Percentiles rank a stretch among this genome's conserved stretches.
Evolutionary conservation across 2,888 invertebrate genomes (phyloP).

Genomic region (Phengaris alcon): DNA sequence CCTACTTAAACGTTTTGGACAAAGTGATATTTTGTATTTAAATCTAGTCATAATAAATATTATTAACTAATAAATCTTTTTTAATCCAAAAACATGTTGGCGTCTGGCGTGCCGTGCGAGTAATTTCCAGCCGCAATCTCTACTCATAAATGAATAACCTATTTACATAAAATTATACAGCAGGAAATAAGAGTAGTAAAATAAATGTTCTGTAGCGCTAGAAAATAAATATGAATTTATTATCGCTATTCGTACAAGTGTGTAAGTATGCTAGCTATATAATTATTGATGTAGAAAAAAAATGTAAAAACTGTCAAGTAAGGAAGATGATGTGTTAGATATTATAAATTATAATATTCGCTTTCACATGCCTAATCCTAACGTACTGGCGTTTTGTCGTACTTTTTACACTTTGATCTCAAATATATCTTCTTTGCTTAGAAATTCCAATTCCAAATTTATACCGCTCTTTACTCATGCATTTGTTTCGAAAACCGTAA

Average conservation of each 20-base stretch:
- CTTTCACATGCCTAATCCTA: background rate
- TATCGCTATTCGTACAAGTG: background rate
- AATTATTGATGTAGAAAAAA: background rate
- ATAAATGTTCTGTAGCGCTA: background rate
- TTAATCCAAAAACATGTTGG: background rate
- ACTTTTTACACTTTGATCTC: no score
- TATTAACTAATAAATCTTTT: background rate
- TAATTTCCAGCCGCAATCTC: background rate
- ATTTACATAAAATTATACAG: background rate
- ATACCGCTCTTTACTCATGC: no score
- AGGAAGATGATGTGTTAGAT: no score
- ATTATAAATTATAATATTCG: background rate
- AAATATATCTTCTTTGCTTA: no score
- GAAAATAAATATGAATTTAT: conserved; percentile 7
- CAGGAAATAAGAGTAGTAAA: background rate
- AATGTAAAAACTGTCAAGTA: background rate
- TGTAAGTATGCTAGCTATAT: conserved; percentile 12
- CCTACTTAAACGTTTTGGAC: conserved; percentile 56
- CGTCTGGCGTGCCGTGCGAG: background rate
- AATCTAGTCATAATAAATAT: conserved; percentile 23
- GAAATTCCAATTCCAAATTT: no score
- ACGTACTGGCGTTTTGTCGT: no score
- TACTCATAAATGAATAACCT: background rate
- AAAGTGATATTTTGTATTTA: conserved; percentile 35
- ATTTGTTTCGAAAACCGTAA: no score